These are phyloP conservation scores for Oxycera nigricornis DNA, from an alignment of 2,888 invertebrate species.

Conservation along the genomic window DNA sequence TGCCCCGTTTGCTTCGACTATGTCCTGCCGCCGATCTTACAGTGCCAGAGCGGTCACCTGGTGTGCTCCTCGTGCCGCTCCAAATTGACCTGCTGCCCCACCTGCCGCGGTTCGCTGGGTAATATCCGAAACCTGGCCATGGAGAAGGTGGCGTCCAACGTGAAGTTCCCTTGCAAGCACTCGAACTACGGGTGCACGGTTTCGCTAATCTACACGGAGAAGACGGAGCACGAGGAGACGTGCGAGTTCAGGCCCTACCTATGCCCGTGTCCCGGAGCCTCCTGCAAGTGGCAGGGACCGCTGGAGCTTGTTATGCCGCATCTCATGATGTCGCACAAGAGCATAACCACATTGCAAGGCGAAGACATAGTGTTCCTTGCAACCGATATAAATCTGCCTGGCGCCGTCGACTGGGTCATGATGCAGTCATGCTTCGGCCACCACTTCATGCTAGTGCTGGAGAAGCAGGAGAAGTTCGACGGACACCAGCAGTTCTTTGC, in stretches of 20 bases:
- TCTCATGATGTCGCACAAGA: conserved; percentile 95
- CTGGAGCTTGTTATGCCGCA: conserved; percentile 99
- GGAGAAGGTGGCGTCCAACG: conserved; percentile 98
- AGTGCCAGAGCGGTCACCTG: conserved; percentile 98
- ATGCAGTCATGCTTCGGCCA: conserved; percentile 99
- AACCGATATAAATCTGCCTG: conserved; percentile 98
- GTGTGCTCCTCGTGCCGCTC: conserved; percentile 98
- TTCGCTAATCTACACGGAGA: conserved; percentile 94
- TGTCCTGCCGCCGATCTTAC: conserved; percentile 97
- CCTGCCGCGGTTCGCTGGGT: conserved; percentile 94
- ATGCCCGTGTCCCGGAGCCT: conserved; percentile 99
- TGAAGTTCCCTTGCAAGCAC: conserved; percentile 99
- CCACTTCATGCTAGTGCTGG: conserved; percentile 98
- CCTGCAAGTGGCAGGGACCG: conserved; percentile 99
- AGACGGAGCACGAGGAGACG: conserved; percentile 97
- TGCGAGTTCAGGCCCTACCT: conserved; percentile 98
- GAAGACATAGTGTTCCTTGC: conserved; percentile 99
- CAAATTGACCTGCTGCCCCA: conserved; percentile 96
- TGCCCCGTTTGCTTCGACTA: conserved; percentile 99
- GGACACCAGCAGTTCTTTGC: conserved; percentile 97
- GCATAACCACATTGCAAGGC: conserved; percentile 97
- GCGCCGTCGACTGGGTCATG: conserved; percentile 99
- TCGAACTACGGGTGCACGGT: conserved; percentile 93
- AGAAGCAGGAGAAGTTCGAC: conserved; percentile 98
- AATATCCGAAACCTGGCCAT: conserved; percentile 98